Evolutionary conservation across 2,113 vertebrate genomes (phyloP).

Genomic region (Murina feae): DNA sequence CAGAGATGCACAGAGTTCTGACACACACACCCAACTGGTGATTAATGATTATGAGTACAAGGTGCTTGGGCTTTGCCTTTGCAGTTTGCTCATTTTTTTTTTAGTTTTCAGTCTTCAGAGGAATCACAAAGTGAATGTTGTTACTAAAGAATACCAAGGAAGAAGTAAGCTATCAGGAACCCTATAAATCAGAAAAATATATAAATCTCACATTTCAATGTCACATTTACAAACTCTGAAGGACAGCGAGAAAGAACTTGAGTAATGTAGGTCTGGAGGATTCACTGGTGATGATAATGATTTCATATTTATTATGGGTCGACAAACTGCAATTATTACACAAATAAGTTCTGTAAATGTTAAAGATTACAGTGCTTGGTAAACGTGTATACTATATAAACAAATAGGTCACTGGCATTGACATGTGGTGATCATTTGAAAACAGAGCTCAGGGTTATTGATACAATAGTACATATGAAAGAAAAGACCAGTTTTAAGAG

Average conservation of each 20-base stretch:
- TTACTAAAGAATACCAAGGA: slow-evolving; percentile 32
- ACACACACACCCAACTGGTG: slow-evolving; percentile 44
- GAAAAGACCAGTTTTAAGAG: neutral
- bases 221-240: neutral
- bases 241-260: neutral
- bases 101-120: slow-evolving; percentile 34
- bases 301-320: neutral
- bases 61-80: slow-evolving; percentile 53
- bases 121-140: slow-evolving; percentile 33
- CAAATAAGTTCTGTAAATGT: neutral
- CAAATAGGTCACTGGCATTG: neutral
- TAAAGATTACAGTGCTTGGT: neutral
- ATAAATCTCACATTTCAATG: neutral
- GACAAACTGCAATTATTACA: neutral
- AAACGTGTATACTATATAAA: neutral
- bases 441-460: neutral
- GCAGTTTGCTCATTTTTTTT: slow-evolving; percentile 54
- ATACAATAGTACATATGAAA: neutral
- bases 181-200: neutral
- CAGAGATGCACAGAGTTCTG: slow-evolving; percentile 24
- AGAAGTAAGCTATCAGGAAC: neutral
- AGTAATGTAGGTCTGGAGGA: neutral
- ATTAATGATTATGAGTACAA: slow-evolving; percentile 39
- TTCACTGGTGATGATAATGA: neutral
- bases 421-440: neutral